Base-by-base conservation (phyloP, 2,888 invertebrate genomes). In the Ennomos erosarius region DNA sequence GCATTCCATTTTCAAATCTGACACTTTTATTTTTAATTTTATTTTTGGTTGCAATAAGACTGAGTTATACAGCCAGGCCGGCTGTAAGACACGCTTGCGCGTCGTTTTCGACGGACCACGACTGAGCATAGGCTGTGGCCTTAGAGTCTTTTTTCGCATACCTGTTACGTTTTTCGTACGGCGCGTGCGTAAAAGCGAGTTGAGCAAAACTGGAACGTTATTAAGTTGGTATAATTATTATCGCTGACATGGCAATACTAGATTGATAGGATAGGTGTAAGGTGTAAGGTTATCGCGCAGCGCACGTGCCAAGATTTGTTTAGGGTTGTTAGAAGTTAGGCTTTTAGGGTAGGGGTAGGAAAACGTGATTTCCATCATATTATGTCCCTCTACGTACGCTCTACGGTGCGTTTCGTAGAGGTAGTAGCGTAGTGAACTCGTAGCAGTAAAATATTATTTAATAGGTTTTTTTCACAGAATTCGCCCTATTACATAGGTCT, bases 161-260 rank as follows among this genome's bases (percentile, higher is more conserved):
- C 83, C 83, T 84, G 84, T 84, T 84, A 82, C 79, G 76, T 83
- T 78, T 76, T 68, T 34, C 26, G n/a, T 43, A 75, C 64, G 55
- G 84, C 85, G 85, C 85, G 68, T 85, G 85, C 85, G 85, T 84
- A 53, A 6, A 53, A 49, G 10, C 35, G 35, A 35, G 43, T 46
- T 48, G 46, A 16, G 64, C 52, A 59, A 67, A 39, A 6, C 26
- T 26, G 38, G 36, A 42, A 50, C 75, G 71, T 74, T 78, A 78
- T 73, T 73, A 75, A 75, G 70, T 80, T 81, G 74, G 68, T 70
- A 71, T 79, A 78, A 79, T 77, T 74, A 71, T 71, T 69, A 52
- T 52, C 11, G 58, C 60, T 64, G 58, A 58, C 46, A 54, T 45
- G 50, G 55, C 50, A 55, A 55, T 58, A 53, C 47, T 58, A 26